Base-by-base conservation (phyloP, 2,113 vertebrate species). In the Gambusia affinis region DNA sequence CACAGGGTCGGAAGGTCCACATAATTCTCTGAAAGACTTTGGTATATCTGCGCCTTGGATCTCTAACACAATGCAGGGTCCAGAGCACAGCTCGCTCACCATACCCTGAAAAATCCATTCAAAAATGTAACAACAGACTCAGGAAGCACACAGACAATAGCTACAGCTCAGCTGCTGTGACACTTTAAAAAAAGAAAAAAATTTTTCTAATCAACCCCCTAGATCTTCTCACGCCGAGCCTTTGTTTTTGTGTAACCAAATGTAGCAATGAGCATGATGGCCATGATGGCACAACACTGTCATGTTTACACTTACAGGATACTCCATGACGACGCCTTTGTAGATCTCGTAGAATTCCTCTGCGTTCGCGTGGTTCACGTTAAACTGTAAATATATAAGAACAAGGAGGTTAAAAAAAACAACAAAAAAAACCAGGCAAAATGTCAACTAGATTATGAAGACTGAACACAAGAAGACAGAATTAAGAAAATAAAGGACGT, bases 321-420 rank as follows among this genome's bases (percentile, higher is more conserved):
- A 98, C 67, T 98, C 97, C 30, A 93, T 44, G 0, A 97, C 95
- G 0, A 99, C 96, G 1, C 97, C 97, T 95, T 95, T 98, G 87
- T 99, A 99, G 83, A 99, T 95, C 90, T 99, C 97, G 83, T 95
- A 96, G 88, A 99, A 99, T 73, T 98, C 97, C 83, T 98, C 97
- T 62, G 96, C 95, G 17, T 97, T 98, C 61, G 94, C 90, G 22
- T 88, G 95, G 47, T 98, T 97, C 92, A 99, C 79, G 73, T 93
- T 97, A 89, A 98, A 98, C 97, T 99, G 80, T 12, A 12, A 17
- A 22, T 35, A 2, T n/a, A 76, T 24, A 70, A 64, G 19, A 63
- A 64, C 37, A 39, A 39, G 12, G 19, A 17, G 47, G 22, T 37
- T 12, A 37, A 12, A 37, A 37, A 37, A 35, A 7, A 35, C 8